Evolutionary conservation across 2,113 vertebrate genomes (phyloP), one percentile per base, ranked within the genome.

Genomic region (Phaethon lepturus): DNA sequence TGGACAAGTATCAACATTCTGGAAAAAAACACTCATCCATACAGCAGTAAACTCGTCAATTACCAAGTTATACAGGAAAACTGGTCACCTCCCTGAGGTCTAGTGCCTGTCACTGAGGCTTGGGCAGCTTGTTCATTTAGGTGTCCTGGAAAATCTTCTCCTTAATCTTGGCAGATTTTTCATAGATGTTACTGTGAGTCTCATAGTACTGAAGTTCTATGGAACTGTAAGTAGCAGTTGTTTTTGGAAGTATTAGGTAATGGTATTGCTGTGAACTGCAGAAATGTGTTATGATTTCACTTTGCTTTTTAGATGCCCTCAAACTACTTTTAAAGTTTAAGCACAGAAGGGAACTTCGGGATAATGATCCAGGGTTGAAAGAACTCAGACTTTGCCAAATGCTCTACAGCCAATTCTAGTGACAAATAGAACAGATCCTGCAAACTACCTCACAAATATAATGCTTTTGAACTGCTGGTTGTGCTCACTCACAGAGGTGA

Each of bases 351-450:
- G 26, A 73, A 73, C 79, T 94, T 88, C 31, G 85, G 68, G 72
- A 88, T 66, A 87, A 86, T 90, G 79, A 91, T 86, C 76, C 45
- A 76, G 80, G 50, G 50, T 19, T 95, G 87, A 94, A 95, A 81
- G 28, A 94, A 86, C 71, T 97, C 89, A 83, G 44, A 91, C 67
- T 92, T 93, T 94, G 59, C 82, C 82, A 87, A 94, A 89, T 74
- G 38, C 52, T 97, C 78, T 71, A 80, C 59, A 76, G 91, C 80
- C 88, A 86, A 29, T 96, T 97, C 56, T 69, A 77, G n/a, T 98
- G 97, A 98, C 93, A 97, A 98, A 98, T 95, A 95, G 90, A 94
- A 95, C 44, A 82, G 71, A 76, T 89, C 87, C 64, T 95, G 55
- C 59, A 96, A 96, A 94, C 49, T 94, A 74, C 95, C 81, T 96